Evolutionary conservation across 2,888 invertebrate genomes (phyloP), one percentile per base, ranked within the genome.

Genomic region (Drosophila bunnanda): DNA sequence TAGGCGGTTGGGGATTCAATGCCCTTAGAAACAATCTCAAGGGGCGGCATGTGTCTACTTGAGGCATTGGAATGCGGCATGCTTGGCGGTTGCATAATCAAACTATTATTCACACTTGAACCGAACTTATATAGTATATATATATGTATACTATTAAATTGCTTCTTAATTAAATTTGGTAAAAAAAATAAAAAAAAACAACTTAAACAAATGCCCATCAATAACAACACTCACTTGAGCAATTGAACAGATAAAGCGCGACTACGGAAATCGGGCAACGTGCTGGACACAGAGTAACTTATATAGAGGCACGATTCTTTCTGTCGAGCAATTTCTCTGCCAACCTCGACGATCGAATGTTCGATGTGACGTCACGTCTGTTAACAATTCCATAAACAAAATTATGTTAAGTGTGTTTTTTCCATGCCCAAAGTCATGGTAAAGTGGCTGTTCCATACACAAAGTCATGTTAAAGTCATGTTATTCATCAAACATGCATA

Each of bases 51-150:
- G 39, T 28, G 25, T 20, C 32, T 20, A 41, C 67, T 41, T 10
- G 39, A 15, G 39, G 34, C 39, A 34, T 28, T 64, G 52, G 68
- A 50, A 67, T 65, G 68, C 22, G 52, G 68, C 34, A 28, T 25
- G 22, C 22, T 46, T 22, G 15, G 48, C 48, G 59, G 58, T 67
- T 67, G 32, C 60, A 48, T 72, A 67, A 67, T 48, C 71, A 5
- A 12, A 9, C 1, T 13, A 34, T 39, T n/a, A 48, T 28, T 32
- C 71, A 57, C 72, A 46, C 46, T 71, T 71, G 8, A 41, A 12
- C 39, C 13, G 4, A 28, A 2, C 25, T 22, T 13, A 2, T 22
- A 6, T 5, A 7, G 30, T 9, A 30, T 9, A 9, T 32, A 32
- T 25, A 25, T 4, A 10, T 6, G 5, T 15, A 6, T n/a, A 3